phyloP scores from a whole-genome alignment of 2,888 invertebrate species.

The Drosophila conformis region DNA sequence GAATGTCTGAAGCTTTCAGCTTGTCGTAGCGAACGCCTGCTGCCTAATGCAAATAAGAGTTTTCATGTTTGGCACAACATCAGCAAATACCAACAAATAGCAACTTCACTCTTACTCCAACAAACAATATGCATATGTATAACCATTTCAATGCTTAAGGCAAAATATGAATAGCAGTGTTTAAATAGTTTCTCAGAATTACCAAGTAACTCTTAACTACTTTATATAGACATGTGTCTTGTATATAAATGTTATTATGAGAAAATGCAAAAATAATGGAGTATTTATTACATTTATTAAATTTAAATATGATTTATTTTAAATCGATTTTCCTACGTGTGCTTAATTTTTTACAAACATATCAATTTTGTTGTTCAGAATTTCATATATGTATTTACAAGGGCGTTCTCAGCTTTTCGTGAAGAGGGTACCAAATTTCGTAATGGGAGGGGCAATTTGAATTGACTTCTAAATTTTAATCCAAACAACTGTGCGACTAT shows the following conservation, averaged over 20 bases:
- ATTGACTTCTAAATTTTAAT: not conserved
- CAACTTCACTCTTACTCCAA: conserved; percentile 1
- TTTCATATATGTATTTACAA: not conserved
- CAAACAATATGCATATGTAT: not conserved
- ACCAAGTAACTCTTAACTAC: not conserved
- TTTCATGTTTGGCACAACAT: conserved; percentile 17
- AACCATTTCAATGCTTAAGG: not conserved
- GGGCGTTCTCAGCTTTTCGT: not conserved
- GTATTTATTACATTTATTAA: not conserved
- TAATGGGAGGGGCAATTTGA: not conserved
- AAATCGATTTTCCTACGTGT: not conserved
- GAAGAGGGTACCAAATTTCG: not conserved
- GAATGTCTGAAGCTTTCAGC: conserved; percentile 27
- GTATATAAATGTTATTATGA: not conserved
- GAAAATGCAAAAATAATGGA: not conserved
- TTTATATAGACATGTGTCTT: not conserved
- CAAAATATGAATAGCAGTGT: not conserved
- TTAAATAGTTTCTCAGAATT: not conserved
- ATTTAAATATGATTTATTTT: not conserved
- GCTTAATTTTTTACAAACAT: not conserved
- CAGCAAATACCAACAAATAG: conserved; percentile 52
- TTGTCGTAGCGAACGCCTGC: conserved; percentile 30
- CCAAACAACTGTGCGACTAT: too few species aligned
- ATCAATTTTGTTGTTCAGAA: not conserved
- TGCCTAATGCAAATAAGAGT: conserved; percentile 51